A percentile compares a stretch with the other conserved stretches of the same genome.
These are phyloP conservation scores for Himalopsyche phryganea DNA, from an alignment of 1,140 invertebrate genomes.

Conservation along the genomic window DNA sequence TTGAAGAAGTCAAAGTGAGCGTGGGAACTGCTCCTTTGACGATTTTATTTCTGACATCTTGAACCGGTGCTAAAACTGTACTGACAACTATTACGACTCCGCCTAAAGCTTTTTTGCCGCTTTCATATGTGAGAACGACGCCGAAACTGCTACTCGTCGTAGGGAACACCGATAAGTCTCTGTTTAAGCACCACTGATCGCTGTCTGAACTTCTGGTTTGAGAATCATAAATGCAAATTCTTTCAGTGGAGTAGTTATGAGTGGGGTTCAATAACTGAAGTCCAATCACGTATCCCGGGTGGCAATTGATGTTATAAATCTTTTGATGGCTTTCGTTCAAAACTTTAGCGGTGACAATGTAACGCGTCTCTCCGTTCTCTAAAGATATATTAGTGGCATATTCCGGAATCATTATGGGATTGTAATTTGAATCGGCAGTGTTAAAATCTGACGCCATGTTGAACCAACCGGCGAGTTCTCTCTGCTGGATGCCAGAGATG, in stretches of 20 bases:
- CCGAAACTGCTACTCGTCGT: slow-evolving; percentile 79
- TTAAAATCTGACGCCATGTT: slow-evolving; percentile 62
- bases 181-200: slow-evolving; percentile 71
- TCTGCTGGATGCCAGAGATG: slow-evolving; percentile 76
- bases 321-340: slow-evolving; percentile 56
- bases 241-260: slow-evolving; percentile 80
- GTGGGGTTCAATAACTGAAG: slow-evolving; percentile 85
- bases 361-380: slow-evolving; percentile 70
- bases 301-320: slow-evolving; percentile 61
- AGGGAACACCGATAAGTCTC: slow-evolving; percentile 84
- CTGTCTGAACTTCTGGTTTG: slow-evolving; percentile 59
- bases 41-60: slow-evolving; percentile 66
- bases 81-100: slow-evolving; percentile 79
- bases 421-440: slow-evolving; percentile 64
- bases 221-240: slow-evolving; percentile 74
- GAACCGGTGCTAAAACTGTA: slow-evolving; percentile 65
- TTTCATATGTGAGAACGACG: slow-evolving; percentile 77
- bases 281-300: slow-evolving; percentile 73
- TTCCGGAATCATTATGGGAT: slow-evolving; percentile 65
- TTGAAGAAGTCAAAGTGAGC: slow-evolving; percentile 64
- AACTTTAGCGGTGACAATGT: slow-evolving; percentile 68
- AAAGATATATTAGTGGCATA: slow-evolving; percentile 61
- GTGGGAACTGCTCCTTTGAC: slow-evolving; percentile 74
- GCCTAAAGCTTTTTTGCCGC: slow-evolving; percentile 73
- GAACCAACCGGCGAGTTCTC: slow-evolving; percentile 92